Conservation (phyloP, 2,888 invertebrate genomes). For the Euproctis similis region DNA sequence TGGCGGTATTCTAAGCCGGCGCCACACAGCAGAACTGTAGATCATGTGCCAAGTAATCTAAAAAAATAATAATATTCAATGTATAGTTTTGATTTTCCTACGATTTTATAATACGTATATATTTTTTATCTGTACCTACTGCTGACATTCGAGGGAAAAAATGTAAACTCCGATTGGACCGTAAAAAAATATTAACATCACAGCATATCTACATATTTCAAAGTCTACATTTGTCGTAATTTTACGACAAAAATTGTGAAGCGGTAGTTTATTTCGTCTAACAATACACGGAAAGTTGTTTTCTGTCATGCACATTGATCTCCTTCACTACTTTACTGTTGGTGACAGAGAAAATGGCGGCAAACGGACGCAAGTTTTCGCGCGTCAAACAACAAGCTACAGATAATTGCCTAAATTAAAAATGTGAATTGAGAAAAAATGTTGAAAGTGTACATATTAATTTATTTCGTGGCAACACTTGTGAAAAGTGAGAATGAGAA, state of each 20-base stretch:
- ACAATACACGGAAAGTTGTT: slow-evolving; percentile 57
- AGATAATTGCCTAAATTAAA: slow-evolving; percentile 35
- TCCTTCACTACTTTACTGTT: slow-evolving; percentile 44
- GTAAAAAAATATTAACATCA: too few species aligned
- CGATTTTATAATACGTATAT: too few species aligned
- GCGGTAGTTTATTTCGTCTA: slow-evolving; percentile 28
- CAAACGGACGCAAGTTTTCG: slow-evolving; percentile 36
- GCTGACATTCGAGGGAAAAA: too few species aligned
- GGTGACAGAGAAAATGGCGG: slow-evolving; percentile 36
- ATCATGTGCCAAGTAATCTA: too few species aligned
- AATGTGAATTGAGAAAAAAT: slow-evolving; percentile 26
- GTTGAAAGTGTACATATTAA: slow-evolving; percentile 24
- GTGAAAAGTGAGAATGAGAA: slow-evolving; percentile 28
- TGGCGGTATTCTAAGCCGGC: too few species aligned
- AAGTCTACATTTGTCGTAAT: slow-evolving; percentile 7
- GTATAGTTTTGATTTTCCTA: too few species aligned
- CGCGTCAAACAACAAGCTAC: slow-evolving; percentile 33
- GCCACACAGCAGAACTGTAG: too few species aligned
- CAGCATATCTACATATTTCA: too few species aligned
- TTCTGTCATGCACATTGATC: slow-evolving; percentile 32
- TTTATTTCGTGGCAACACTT: slow-evolving; percentile 22
- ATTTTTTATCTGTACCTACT: too few species aligned
- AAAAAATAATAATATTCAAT: too few species aligned
- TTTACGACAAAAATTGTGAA: slow-evolving; percentile 21
- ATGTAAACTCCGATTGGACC: too few species aligned